Base-by-base conservation (phyloP, 2,888 invertebrate species). In the Charanyca ferruginea region DNA sequence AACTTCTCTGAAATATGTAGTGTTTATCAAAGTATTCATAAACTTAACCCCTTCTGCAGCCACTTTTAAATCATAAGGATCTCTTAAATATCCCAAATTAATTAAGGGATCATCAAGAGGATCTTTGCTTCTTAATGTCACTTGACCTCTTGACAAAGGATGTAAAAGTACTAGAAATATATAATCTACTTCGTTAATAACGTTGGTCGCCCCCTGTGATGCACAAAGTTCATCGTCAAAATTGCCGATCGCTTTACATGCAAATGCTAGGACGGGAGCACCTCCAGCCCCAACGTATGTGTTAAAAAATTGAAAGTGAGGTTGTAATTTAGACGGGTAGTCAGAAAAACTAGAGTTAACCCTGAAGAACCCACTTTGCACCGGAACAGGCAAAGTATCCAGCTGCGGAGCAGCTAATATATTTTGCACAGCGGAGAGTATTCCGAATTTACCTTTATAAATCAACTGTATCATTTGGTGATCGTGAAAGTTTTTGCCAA, bases 401-500 rank as follows among this genome's bases (percentile, higher is more conserved):
- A 91, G 44, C 45, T 87, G 85, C 13, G 84, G 77, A 5, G 80
- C 77, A 0, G 84, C 80, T 18, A 84, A 41, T 3, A 90, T 38
- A 69, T 88, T 86, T 62, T 84, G 93, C 88, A 58, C 88, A 89
- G 80, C 96, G 92, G 51, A 86, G 51, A 23, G 11, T n/a, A 89
- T 68, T 7, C 93, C 93, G 44, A 53, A 52, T 78, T 88, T 81
- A 3, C 93, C 94, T 49, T 85, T 83, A 64, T 90, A 86, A 4
- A 87, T 53, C n/a, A 94, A 47, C 1, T 88, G 86, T 0, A 87
- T 71, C 2, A 80, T 61, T 20, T 85, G 83, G 73, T 94, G 94
- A 69, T 94, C 94, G 20, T 93, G 93, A 59, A 94, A 83, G 79
- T 93, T 91, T 79, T 87, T 86, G 0, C 94, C 94, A 2, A 94